Base-by-base conservation (phyloP, 2,888 invertebrate genomes). In the Deilephila elpenor region DNA sequence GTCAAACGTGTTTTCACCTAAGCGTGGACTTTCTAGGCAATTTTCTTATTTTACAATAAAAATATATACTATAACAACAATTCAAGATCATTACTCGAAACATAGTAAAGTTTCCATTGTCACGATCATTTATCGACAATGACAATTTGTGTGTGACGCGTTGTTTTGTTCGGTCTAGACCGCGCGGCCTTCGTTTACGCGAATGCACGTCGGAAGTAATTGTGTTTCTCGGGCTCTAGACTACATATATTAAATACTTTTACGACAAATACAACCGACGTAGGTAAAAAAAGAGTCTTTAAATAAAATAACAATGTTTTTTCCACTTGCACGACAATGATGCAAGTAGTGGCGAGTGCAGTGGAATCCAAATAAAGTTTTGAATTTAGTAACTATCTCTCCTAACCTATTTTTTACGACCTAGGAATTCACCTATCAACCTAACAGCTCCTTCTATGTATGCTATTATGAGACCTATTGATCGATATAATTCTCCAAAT, bases 191-290 rank as follows among this genome's bases (percentile, higher is more conserved):
- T 67, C 44, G 67, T n/a, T 6, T 25, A 67, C n/a, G 67, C 51
- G 67, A 67, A 67, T 51, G 67, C 51, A 67, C 51, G 25, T 51
- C 67, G 67, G 67, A 67, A 67, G 67, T 67, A 51, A 67, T 67
- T 62, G 62, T n/a, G n/a, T 62, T 32, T 3, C 25, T 67, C 25
- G 14, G 6, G 25, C 17, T 67, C 67, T 67, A 51, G 67, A 67
- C 44, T 1, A 25, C 25, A 20, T n/a, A n/a, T n/a, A 44, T 25
- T 51, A 7, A n/a, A 19, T 17, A 8, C 6, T 51, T 51, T 5
- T 51, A 17, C 19, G 5, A 56, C n/a, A 17, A 6, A 56, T 56
- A 56, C 56, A 53, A 53, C 17, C 17, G 0, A 17, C 53, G 17
- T 53, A 3, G 6, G 8, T 7, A 37, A 37, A 37, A 37, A 37